Percentiles rank a stretch among this genome's conserved stretches.
Evolutionary conservation across 2,888 invertebrate species (phyloP).

Genomic region (Platynereis dumerilii): DNA sequence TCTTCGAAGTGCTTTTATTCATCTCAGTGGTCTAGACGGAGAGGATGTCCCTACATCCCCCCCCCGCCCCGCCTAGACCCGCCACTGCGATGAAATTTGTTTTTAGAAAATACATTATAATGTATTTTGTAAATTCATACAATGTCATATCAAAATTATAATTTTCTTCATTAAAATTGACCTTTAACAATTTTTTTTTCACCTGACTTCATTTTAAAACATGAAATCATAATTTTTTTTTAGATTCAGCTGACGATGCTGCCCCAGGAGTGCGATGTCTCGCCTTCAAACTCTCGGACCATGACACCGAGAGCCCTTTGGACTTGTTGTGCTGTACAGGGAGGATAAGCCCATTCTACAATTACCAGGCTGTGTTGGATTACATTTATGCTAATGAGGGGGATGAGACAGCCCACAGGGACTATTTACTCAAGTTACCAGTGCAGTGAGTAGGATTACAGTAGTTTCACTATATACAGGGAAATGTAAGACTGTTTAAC

Average conservation of each 20-base stretch:
- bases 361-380: not conserved
- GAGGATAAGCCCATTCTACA: constrained; percentile 2
- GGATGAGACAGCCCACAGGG: not conserved
- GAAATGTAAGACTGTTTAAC: too few relatives aligned
- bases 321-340: constrained; percentile 1
- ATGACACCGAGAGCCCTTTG: not conserved
- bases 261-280: not conserved
- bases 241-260: not conserved
- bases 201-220: not conserved
- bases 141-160: too few relatives aligned
- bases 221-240: not conserved
- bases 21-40: too few relatives aligned
- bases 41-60: too few relatives aligned
- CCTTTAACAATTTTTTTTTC: not conserved
- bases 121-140: too few relatives aligned
- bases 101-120: too few relatives aligned
- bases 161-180: too few relatives aligned
- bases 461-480: too few relatives aligned
- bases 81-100: too few relatives aligned
- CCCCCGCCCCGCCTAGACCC: too few relatives aligned
- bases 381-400: not conserved
- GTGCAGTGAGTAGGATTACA: not conserved
- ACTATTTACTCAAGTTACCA: not conserved
- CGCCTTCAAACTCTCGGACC: not conserved
- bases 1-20: too few relatives aligned